Base-by-base conservation (phyloP, 2,797 vertebrate genomes). In the Hydrocynus forskahlii region DNA sequence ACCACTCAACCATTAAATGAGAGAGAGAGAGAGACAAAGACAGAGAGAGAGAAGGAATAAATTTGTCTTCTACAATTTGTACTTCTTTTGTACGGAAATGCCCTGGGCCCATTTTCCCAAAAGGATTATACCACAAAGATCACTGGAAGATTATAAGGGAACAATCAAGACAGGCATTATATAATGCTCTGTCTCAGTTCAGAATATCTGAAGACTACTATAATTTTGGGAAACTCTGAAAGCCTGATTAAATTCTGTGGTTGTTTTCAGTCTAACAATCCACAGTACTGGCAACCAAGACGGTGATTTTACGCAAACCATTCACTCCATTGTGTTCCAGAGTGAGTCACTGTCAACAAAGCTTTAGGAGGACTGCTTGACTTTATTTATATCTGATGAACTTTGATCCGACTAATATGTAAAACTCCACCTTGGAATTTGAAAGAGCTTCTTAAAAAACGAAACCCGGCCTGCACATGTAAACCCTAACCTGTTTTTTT, bases 1-100 rank as follows among this genome's bases (percentile, higher is more conserved):
- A 89, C 52, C 45, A 92, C 77, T 78, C 80, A 82, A 84, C 84
- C 90, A 87, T 88, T 89, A 88, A 89, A 91, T 87, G 83, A 81
- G 89, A 89, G 80, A 81, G 88, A 66, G 54, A 76, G 40, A 92
- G 88, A 84, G 86, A 86, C 86, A 88, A 88, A 86, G 62, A 66
- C 63, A 48, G 14, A 63, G 16, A 66, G 54, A 76, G 40, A 92
- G 88, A 45, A 29, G 29, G 67, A 59, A 71, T 71, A 35, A 48
- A 69, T 71, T 35, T 74, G 55, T 74, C 55, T 74, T 40, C 35
- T 19, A 60, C 72, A 60, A 74, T 74, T 74, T 60, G 72, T 59
- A 40, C 55, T 74, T 19, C 54, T 43, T 74, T 74, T 74, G 71
- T 40, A 74, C 60, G n/a, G 12, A 16, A 74, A 45, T 74, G 72